A percentile compares a stretch with the other conserved stretches of the same genome.
These are phyloP conservation scores for Empidonax alnorum DNA, from an alignment of 2,113 vertebrate genomes.

Conservation along the genomic window DNA sequence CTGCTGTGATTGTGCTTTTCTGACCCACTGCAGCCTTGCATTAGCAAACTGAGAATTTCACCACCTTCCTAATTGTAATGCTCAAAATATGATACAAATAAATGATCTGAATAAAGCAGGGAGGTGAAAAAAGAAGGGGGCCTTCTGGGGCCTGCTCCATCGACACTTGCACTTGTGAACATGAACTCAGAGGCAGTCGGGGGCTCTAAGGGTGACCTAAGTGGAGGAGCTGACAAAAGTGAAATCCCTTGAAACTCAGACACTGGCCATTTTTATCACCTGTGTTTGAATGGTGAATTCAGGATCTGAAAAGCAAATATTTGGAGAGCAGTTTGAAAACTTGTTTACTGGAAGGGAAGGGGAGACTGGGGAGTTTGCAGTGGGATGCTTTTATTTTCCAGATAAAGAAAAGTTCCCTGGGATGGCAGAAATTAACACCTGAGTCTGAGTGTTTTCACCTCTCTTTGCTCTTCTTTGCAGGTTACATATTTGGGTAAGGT, in stretches of 20 bases:
- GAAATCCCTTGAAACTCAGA: neutral
- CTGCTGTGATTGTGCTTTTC: neutral
- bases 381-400: neutral
- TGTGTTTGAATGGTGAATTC: neutral
- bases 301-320: neutral
- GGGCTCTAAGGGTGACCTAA: neutral
- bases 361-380: fast-evolving
- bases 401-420: neutral
- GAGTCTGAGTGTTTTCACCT: conserved; percentile 1
- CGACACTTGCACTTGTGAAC: neutral
- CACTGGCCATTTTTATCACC: neutral
- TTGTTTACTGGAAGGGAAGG: neutral
- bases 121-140: neutral
- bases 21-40: neutral
- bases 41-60: neutral
- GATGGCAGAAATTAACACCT: neutral
- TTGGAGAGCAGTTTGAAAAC: neutral
- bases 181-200: neutral
- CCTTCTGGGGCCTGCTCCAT: neutral
- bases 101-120: neutral
- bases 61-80: neutral
- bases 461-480: conserved; percentile 75
- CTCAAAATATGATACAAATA: neutral
- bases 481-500: conserved; percentile 96
- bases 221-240: neutral